Base-by-base conservation (phyloP, 2,888 invertebrate genomes). In the Eulithis testata region DNA sequence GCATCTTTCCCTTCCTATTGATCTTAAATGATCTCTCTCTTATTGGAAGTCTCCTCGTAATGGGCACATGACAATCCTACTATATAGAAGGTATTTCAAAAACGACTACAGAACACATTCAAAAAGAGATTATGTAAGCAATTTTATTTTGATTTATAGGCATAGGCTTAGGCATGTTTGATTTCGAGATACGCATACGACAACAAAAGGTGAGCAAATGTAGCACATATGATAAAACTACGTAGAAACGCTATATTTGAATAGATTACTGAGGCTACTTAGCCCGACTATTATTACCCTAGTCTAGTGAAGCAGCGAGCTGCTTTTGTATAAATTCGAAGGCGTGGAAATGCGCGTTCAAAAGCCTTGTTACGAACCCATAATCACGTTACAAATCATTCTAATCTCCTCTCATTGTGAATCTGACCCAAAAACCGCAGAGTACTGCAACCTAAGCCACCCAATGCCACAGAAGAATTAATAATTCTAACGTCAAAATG, bases 361-460 rank as follows among this genome's bases (percentile, higher is more conserved):
- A 59, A 59, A 65, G 60, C 59, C 36, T n/a, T 58, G 65, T 62
- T 60, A 51, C 65, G 44, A 68, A 62, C 66, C 60, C 57, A 68
- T 68, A 65, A 70, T 68, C 62, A 64, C 62, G 52, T 52, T 57
- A 59, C 60, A 71, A 69, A 69, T 67, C 62, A 67, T 69, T 63
- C 64, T 66, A 68, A 60, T 68, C 60, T 56, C 45, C 55, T 63
- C 65, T 69, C 67, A 61, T 64, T 72, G 71, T 57, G 64, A 62
- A 64, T 76, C 69, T 71, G 74, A 73, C 73, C 75, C 71, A 76
- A 74, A 79, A 78, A 73, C 66, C 72, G 74, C 72, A 73, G 75
- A 77, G 79, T 66, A 73, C 64, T 74, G 71, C 69, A 73, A 64
- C 68, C 66, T 60, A 70, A 70, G 73, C 72, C 78, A 75, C 74